Percentiles rank a stretch among this genome's conserved stretches.
These are phyloP conservation scores for Pardalotus punctatus DNA, from an alignment of 2,113 vertebrate genomes.

Conservation along the genomic window DNA sequence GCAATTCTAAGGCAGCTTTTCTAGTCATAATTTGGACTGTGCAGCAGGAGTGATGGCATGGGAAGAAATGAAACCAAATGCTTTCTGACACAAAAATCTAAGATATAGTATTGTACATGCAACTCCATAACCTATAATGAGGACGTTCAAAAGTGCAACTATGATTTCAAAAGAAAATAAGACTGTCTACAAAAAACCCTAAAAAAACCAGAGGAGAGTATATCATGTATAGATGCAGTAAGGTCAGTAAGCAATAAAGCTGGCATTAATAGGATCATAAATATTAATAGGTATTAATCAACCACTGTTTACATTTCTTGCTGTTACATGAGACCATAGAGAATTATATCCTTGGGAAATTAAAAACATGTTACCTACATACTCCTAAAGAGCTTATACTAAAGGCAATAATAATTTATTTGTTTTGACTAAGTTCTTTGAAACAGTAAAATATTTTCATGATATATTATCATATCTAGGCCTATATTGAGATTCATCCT, in stretches of 20 bases:
- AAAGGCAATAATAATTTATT: not conserved
- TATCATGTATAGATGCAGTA: not conserved
- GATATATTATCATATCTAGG: not conserved
- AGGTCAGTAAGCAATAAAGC: not conserved
- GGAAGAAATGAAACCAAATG: not conserved
- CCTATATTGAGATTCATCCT: not conserved
- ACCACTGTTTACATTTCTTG: conserved; percentile 5
- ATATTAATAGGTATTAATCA: conserved; percentile 29
- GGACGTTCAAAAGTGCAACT: not conserved
- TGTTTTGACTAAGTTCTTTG: not conserved
- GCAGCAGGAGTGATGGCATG: not conserved
- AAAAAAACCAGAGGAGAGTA: not conserved
- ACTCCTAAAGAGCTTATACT: not conserved
- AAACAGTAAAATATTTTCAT: not conserved
- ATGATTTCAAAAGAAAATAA: not conserved
- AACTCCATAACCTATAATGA: not conserved
- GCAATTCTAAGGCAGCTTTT: not conserved
- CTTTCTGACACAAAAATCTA: not conserved
- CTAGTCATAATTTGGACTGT: not conserved
- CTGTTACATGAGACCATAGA: not conserved
- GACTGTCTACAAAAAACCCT: not conserved
- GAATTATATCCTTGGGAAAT: not conserved
- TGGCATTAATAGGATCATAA: not conserved
- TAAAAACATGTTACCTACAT: not conserved
- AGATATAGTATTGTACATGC: not conserved